Evolutionary conservation across 2,888 invertebrate species (phyloP).

Genomic region (Sarcophaga caerulescens): DNA sequence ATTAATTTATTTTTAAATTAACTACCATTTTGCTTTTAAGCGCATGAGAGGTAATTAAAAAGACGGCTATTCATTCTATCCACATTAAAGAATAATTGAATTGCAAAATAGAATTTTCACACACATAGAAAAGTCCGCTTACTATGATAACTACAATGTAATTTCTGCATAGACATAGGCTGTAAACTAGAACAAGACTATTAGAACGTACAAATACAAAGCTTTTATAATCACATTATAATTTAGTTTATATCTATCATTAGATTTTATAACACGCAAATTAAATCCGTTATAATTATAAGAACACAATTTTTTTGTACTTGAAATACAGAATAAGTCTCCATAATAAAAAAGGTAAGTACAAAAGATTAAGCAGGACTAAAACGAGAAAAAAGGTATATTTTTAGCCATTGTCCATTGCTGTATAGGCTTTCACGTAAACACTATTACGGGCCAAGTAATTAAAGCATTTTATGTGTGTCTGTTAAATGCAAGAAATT

Average conservation of each 20-base stretch:
- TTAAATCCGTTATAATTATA: conserved; percentile 31
- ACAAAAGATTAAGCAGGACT: neutral
- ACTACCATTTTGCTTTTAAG: no score
- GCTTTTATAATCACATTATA: conserved; percentile 32
- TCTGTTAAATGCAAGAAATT: neutral
- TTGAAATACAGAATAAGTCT: neutral
- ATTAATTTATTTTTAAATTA: no score
- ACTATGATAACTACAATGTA: neutral
- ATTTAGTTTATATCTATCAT: neutral
- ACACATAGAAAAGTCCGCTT: neutral
- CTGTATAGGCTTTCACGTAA: no score
- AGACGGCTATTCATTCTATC: neutral
- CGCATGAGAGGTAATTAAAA: neutral
- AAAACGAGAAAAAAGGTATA: neutral
- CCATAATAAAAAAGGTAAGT: neutral
- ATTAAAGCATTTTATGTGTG: neutral
- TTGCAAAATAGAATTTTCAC: neutral
- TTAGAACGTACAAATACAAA: neutral
- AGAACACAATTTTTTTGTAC: neutral
- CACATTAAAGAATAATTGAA: neutral
- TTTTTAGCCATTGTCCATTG: neutral
- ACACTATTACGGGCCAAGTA: no score
- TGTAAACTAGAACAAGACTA: neutral
- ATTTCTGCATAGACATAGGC: no score
- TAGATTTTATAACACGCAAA: conserved; percentile 6